These are phyloP conservation scores for Pangasianodon hypophthalmus DNA, from an alignment of 2,113 vertebrate genomes.

Conservation along the genomic window DNA sequence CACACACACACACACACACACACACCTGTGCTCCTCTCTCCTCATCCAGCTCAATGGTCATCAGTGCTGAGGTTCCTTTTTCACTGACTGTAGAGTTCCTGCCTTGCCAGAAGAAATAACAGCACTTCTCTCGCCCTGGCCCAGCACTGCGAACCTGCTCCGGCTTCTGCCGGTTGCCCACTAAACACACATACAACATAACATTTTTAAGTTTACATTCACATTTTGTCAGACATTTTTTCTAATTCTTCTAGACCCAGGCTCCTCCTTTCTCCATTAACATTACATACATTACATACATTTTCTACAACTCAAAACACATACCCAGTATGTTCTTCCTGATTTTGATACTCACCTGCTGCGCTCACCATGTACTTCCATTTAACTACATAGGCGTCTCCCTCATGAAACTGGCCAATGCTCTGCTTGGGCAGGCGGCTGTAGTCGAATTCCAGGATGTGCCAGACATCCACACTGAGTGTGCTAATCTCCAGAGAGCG, in stretches of 20 bases:
- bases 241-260: background rate
- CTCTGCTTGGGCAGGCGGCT: slow-evolving; percentile 94
- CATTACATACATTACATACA: background rate
- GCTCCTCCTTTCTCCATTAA: background rate
- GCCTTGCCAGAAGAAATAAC: slow-evolving; percentile 99
- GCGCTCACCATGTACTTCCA: slow-evolving; percentile 96
- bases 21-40: slow-evolving; percentile 92
- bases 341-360: slow-evolving; percentile 78
- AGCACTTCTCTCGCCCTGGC: slow-evolving; percentile 89
- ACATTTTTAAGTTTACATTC: background rate
- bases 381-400: slow-evolving; percentile 96
- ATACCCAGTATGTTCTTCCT: background rate
- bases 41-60: slow-evolving; percentile 96
- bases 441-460: slow-evolving; percentile 97
- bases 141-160: slow-evolving; percentile 80
- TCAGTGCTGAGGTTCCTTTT: slow-evolving; percentile 94
- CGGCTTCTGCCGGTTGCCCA: slow-evolving; percentile 89
- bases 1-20: background rate
- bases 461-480: slow-evolving; percentile 90
- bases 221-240: background rate
- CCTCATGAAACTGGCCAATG: slow-evolving; percentile 97
- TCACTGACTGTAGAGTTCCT: slow-evolving; percentile 91
- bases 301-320: background rate
- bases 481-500: slow-evolving; percentile 87
- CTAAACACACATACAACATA: slow-evolving; percentile 68